Evolutionary conservation across 1,140 invertebrate species (phyloP), one percentile per base, ranked within the genome.

Genomic region (Brachionus manjavacas): DNA sequence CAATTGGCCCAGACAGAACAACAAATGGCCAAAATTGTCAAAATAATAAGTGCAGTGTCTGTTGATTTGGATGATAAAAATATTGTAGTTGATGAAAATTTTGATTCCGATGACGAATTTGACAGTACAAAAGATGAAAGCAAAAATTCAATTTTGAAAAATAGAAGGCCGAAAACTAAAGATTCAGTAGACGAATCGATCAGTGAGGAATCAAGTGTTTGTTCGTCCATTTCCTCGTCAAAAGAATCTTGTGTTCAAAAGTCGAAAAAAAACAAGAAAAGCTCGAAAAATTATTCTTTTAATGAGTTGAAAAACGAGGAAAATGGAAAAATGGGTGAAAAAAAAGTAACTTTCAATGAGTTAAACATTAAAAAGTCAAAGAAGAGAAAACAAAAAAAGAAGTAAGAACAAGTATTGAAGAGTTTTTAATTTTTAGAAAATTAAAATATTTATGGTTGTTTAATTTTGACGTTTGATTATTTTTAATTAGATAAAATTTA

Each of bases 1-100:
- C 79, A 81, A 81, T 68, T 81, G 20, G 20, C 20, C 35, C 79
- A 81, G 64, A 81, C 79, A 4, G 79, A 81, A 35, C 52, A 64
- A 46, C 79, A 81, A 66, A 81, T 81, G 79, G 35, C 41, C 2
- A 81, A 81, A 46, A 81, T 81, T 20, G 31, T 64, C 28, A 68
- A 46, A 43, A 81, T 81, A 23, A 41, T 81, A 23, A 81, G 60
- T 28, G 64, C 72, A 14, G 72, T 76, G 12, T 76, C 72, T 25
- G 46, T 25, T 1, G 43, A 46, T 49, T 49, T 76, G 20, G 23
- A 46, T 1, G 43, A 76, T 28, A 49, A 20, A 25, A 49, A 76
- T 76, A 76, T 76, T 76, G 41, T 49, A 25, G 14, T 76, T 12
- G 72, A 76, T 76, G 72, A 76, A 76, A 39, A 70, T 70, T 35